Evolutionary conservation across 2,888 invertebrate genomes (phyloP), one percentile per base, ranked within the genome.

Genomic region (Thymelicus lineola): DNA sequence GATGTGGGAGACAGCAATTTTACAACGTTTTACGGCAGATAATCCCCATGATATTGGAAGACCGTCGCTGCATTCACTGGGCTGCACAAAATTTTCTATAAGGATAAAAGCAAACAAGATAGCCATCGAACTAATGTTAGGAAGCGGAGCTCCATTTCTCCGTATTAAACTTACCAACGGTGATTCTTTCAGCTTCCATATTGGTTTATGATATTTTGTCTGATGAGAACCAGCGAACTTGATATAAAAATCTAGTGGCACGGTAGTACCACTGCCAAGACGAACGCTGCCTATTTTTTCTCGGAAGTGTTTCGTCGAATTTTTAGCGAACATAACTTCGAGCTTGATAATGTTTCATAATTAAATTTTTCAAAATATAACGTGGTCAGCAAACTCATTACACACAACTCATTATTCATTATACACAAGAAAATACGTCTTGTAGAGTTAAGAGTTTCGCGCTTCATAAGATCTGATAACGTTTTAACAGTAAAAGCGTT

Each of bases 101-200:
- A 93, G 91, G 89, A 92, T 93, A 92, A 92, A 91, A 91, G 92
- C 91, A 91, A 93, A 93, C 92, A 92, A 90, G 93, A 91, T 93
- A 89, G 86, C 88, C 88, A 89, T 91, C 88, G 87, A 80, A 86
- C 84, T 88, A 86, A 87, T 89, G 89, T 88, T 87, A 83, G 83
- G 79, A 84, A 75, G 83, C 80, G 75, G 74, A 75, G 73, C 73
- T 69, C 63, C 69, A 38, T 64, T 69, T 45, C 63, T 64, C 48
- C 63, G 69, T 69, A 69, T 69, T 69, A 64, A 64, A 69, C 62
- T 59, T 48, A 48, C 50, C 50, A 36, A 63, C 69, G 65, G 20
- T 57, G 68, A 69, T 76, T 74, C 73, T 42, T 63, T 28, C 36
- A 59, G 36, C 48, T 53, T 48, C 50, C 48, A 42, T 57, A 59